A percentile compares a stretch with the other conserved stretches of the same genome.
These are phyloP conservation scores for Drosophila bocqueti DNA, from an alignment of 1,140 invertebrate species.

Conservation along the genomic window DNA sequence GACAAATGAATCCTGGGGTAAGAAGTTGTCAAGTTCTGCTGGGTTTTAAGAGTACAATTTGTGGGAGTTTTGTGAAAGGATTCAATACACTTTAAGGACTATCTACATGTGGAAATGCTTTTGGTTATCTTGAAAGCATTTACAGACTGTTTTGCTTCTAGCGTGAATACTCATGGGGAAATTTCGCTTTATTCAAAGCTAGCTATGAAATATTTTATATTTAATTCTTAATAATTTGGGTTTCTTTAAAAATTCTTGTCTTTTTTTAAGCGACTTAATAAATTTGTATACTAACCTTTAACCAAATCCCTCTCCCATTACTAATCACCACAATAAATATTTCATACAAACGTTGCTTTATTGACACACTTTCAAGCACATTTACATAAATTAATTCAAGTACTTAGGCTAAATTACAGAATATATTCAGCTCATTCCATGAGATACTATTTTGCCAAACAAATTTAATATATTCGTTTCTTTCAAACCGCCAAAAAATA, in stretches of 20 bases:
- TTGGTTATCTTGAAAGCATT: not conserved
- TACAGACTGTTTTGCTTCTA: not conserved
- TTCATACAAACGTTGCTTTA: constrained; percentile 39
- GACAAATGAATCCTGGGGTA: constrained; percentile 35
- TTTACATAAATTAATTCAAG: constrained; percentile 39
- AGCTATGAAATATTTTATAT: not conserved
- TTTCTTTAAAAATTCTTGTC: too few species aligned
- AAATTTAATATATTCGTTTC: constrained; percentile 9
- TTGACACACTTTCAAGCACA: constrained; percentile 65
- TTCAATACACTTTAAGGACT: constrained; percentile 4
- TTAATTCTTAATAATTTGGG: not conserved
- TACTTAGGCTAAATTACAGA: constrained; percentile 38
- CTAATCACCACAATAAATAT: not conserved
- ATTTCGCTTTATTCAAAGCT: not conserved
- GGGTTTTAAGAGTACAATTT: not conserved
- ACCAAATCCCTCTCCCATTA: too few species aligned
- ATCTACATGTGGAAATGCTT: not conserved
- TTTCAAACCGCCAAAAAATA: not conserved
- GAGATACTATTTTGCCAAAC: constrained; percentile 22
- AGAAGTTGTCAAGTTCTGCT: constrained; percentile 26
- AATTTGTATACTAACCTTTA: not conserved
- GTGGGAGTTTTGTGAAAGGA: not conserved
- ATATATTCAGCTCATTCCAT: constrained; percentile 29
- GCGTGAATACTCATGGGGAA: not conserved
- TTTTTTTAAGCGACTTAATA: not conserved